Percentiles rank a stretch among this genome's conserved stretches.
phyloP scores from a whole-genome alignment of 2,113 vertebrate species.

The Charina bottae region DNA sequence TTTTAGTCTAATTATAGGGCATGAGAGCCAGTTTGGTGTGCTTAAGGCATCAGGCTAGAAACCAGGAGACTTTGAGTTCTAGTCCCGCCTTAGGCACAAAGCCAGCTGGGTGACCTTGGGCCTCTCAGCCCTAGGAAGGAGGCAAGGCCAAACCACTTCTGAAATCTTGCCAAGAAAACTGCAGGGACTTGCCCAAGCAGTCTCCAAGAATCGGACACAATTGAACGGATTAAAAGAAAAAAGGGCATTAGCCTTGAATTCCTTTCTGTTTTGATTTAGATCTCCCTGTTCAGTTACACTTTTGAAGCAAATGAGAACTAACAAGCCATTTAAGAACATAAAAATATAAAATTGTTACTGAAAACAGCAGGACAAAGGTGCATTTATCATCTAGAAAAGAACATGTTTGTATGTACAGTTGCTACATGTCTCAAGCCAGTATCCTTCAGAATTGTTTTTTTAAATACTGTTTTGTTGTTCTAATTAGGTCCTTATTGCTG shows the following conservation, averaged over 20 bases:
- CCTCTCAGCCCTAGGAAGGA: too few species aligned
- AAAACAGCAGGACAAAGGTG: neutral
- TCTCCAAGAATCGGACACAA: too few species aligned
- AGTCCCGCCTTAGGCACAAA: too few species aligned
- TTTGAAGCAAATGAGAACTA: neutral
- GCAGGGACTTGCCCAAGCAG: too few species aligned
- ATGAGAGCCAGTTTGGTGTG: too few species aligned
- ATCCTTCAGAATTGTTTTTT: neutral
- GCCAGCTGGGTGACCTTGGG: too few species aligned
- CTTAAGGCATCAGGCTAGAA: too few species aligned
- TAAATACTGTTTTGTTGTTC: constrained; percentile 58
- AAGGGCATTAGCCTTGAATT: neutral
- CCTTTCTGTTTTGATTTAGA: neutral
- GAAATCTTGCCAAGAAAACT: too few species aligned
- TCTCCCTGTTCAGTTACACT: neutral
- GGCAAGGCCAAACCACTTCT: too few species aligned
- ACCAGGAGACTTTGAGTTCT: too few species aligned
- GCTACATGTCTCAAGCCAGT: neutral
- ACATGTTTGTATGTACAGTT: neutral
- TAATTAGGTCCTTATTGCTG: constrained; percentile 91
- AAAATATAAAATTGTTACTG: neutral
- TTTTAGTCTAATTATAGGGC: neutral
- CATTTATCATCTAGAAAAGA: neutral
- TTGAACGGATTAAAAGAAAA: too few species aligned
- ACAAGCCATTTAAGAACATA: too few species aligned